Conservation (phyloP, 2,113 vertebrate species). For the Gila orcuttii region DNA sequence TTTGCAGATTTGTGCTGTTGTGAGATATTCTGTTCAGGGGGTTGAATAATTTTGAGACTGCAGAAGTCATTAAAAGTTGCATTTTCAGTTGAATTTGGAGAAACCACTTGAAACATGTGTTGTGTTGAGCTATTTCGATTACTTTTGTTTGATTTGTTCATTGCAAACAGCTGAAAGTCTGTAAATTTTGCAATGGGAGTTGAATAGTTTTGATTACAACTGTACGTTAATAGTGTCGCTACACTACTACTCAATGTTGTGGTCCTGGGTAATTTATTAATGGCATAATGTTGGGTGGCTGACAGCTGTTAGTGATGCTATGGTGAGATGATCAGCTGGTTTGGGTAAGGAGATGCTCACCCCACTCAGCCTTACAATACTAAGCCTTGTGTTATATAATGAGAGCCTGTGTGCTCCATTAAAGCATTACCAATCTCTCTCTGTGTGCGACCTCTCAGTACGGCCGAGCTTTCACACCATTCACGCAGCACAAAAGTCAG, state of each 20-base stretch:
- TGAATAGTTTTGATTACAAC: too few relatives aligned
- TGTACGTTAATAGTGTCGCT: not conserved
- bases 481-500: not conserved
- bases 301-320: slow-evolving; percentile 46
- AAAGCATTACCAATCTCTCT: slow-evolving; percentile 61
- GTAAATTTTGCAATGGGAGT: too few relatives aligned
- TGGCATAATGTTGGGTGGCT: slow-evolving; percentile 18
- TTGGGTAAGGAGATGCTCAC: slow-evolving; percentile 55
- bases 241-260: not conserved
- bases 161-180: too few relatives aligned
- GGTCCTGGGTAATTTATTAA: not conserved
- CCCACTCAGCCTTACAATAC: slow-evolving; percentile 61
- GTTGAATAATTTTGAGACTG: too few relatives aligned
- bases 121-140: too few relatives aligned
- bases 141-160: too few relatives aligned
- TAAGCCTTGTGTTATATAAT: slow-evolving; percentile 69
- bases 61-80: too few relatives aligned
- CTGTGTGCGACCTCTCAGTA: not conserved
- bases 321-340: slow-evolving; percentile 58
- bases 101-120: too few relatives aligned
- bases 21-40: too few relatives aligned
- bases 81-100: too few relatives aligned
- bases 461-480: not conserved
- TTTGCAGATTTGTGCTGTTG: too few relatives aligned
- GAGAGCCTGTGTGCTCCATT: slow-evolving; percentile 59